Evolutionary conservation across 2,113 vertebrate species (phyloP).

Genomic region (Lycaon pictus): DNA sequence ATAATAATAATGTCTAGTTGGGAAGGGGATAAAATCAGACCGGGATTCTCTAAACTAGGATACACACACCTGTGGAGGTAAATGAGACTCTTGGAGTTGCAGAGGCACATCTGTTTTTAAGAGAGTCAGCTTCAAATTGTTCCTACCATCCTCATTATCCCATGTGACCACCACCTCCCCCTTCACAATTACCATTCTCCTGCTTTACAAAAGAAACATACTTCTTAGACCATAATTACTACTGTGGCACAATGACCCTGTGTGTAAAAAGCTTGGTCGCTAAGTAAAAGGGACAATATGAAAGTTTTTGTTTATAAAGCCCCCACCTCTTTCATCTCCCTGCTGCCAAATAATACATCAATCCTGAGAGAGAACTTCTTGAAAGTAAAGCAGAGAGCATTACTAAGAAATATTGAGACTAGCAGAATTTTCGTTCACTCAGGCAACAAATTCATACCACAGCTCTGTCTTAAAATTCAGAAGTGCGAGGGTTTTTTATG

Average conservation of each 20-base stretch:
- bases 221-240: background rate
- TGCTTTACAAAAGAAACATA: background rate
- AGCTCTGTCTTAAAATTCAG: conserved; percentile 23
- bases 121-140: background rate
- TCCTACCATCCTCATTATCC: background rate
- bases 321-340: background rate
- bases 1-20: background rate
- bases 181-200: background rate
- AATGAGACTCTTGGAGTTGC: background rate
- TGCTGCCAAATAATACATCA: background rate
- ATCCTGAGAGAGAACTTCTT: background rate
- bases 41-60: background rate
- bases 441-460: background rate
- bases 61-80: background rate
- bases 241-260: background rate
- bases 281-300: background rate
- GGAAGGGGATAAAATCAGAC: background rate
- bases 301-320: conserved; percentile 6
- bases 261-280: background rate
- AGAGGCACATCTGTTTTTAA: background rate
- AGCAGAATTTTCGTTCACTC: background rate
- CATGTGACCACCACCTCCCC: background rate
- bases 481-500: background rate
- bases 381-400: background rate
- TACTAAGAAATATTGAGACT: background rate